Base-by-base conservation (phyloP, 1,140 invertebrate species). In the Eciton burchellii region DNA sequence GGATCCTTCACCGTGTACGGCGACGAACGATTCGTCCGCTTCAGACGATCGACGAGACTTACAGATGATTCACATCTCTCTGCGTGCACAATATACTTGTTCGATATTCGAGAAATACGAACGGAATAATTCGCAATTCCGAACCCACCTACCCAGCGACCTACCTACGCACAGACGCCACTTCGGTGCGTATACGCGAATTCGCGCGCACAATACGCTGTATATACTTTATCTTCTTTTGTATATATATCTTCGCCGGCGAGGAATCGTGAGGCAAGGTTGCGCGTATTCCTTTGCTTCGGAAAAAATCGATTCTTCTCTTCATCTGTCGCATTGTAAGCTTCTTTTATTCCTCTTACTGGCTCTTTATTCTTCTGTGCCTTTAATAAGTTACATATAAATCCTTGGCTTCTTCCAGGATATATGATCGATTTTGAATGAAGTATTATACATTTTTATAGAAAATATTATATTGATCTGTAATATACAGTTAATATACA, bases 211-310 rank as follows among this genome's bases (percentile, higher is more conserved):
- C 62, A 35, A 35, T 16, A 11, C 68, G 65, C n/a, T n/a, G n/a
- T n/a, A 41, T 68, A 54, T 62, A 74, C 81, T 88, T 73, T 84
- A 86, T 89, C 87, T 86, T 76, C 66, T 81, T 71, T 86, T 89
- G n/a, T n/a, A n/a, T n/a, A n/a, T n/a, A n/a, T n/a, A 86, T 89
- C 87, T 89, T 73, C 35, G 43, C 65, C 43, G 49, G 41, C n/a
- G 77, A 86, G 57, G 68, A 88, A 88, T 89, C 84, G 84, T 89
- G 86, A 70, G 76, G 54, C 71, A 24, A 85, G 81, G 70, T 81
- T 88, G 54, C 65, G 81, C 86, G 70, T 76, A 74, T 76, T 35
- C 6, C 35, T 35, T 35, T 6, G 35, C 35, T 35, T 35, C 6
- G 2, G 6, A 35, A 35, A 35, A 35, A 35, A 35, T 35, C 35